These are phyloP conservation scores for Sclerodermus sp. DNA, from an alignment of 2,888 invertebrate species.

Conservation along the genomic window DNA sequence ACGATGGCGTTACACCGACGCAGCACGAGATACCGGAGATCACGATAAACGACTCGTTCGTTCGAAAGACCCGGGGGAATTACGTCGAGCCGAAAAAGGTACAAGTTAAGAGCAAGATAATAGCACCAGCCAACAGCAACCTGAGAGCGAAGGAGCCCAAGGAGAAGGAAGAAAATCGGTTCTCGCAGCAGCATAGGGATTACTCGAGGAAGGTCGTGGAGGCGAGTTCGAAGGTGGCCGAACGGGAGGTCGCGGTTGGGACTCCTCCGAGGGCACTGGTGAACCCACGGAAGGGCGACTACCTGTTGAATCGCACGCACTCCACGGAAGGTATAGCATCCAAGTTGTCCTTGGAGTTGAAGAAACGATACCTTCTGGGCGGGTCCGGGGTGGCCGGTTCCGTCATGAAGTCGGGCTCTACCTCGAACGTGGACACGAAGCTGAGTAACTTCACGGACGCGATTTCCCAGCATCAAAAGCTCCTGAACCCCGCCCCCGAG, in stretches of 20 bases:
- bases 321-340: slow-evolving; percentile 87
- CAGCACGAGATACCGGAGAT: slow-evolving; percentile 75
- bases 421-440: slow-evolving; percentile 81
- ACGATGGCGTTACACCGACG: slow-evolving; percentile 73
- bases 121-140: slow-evolving; percentile 58
- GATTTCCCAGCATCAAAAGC: slow-evolving; percentile 86
- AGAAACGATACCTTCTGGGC: slow-evolving; percentile 81
- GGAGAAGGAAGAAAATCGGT: slow-evolving; percentile 4
- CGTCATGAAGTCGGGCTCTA: slow-evolving; percentile 80
- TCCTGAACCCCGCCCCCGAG: slow-evolving; percentile 75
- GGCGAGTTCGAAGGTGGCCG: background rate
- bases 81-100: slow-evolving; percentile 62
- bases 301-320: slow-evolving; percentile 77
- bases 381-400: slow-evolving; percentile 68
- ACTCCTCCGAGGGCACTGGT: slow-evolving; percentile 40
- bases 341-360: slow-evolving; percentile 82
- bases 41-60: slow-evolving; percentile 68
- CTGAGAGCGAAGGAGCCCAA: slow-evolving; percentile 29
- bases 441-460: slow-evolving; percentile 82
- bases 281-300: slow-evolving; percentile 70
- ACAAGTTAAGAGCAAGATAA: slow-evolving; percentile 63
- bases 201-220: background rate
- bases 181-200: slow-evolving; percentile 1
- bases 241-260: background rate
- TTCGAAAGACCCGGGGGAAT: slow-evolving; percentile 61